A percentile compares a stretch with the other conserved stretches of the same genome.
Conservation (phyloP, 1,140 invertebrate species). For the Cydia strobilella region DNA sequence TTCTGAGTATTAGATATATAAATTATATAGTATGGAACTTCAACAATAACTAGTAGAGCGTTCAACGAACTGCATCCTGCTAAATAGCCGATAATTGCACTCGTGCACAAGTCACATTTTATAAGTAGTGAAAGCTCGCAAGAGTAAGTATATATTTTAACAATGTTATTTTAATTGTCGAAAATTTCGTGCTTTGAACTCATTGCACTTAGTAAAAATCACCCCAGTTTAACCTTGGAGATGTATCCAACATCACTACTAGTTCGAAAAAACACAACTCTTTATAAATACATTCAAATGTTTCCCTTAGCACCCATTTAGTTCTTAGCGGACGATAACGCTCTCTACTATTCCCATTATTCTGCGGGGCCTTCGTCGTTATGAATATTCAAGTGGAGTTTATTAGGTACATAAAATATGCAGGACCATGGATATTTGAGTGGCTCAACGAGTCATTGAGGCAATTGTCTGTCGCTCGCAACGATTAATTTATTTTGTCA, state of each 20-base stretch:
- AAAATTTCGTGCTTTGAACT: neutral
- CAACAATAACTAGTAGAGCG: neutral
- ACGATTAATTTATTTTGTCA: slow-evolving; percentile 51
- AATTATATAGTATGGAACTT: neutral
- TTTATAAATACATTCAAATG: neutral
- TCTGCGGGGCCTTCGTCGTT: neutral
- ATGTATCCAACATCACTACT: neutral
- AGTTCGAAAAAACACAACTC: neutral
- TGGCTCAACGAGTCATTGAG: slow-evolving; percentile 48
- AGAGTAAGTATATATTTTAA: neutral
- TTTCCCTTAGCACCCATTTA: slow-evolving; percentile 16
- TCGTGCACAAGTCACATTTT: neutral
- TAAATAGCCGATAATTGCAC: slow-evolving; percentile 10
- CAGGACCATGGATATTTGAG: slow-evolving; percentile 36
- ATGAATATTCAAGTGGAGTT: slow-evolving; percentile 32
- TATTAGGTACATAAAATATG: slow-evolving; percentile 34
- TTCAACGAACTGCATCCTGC: slow-evolving; percentile 3
- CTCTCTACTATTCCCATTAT: slow-evolving; percentile 6
- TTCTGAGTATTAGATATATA: neutral
- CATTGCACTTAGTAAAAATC: neutral
- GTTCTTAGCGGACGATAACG: slow-evolving; percentile 5
- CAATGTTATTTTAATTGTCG: neutral
- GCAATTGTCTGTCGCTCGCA: slow-evolving; percentile 39
- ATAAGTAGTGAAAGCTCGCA: neutral
- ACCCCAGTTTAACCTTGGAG: neutral